These are phyloP conservation scores for Lamellibrachia columna DNA, from an alignment of 2,888 invertebrate species.

Conservation along the genomic window DNA sequence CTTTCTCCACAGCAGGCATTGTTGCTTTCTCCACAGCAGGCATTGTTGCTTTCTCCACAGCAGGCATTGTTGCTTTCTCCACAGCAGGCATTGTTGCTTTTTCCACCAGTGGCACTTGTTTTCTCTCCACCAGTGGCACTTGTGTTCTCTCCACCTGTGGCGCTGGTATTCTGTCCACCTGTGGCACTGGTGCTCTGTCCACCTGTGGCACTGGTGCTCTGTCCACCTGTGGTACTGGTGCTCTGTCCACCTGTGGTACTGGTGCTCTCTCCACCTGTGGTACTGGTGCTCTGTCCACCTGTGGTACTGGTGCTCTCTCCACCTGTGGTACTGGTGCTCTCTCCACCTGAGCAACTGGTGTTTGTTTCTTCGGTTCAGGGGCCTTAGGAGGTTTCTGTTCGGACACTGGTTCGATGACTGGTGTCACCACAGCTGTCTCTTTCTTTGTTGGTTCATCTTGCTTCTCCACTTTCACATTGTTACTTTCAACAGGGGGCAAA, in stretches of 20 bases:
- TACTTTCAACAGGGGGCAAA: background rate
- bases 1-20: background rate
- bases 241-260: background rate
- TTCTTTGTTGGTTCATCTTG: background rate
- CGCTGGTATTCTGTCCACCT: background rate
- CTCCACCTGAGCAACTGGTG: background rate
- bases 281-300: background rate
- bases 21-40: background rate
- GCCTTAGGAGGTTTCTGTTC: background rate
- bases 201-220: background rate
- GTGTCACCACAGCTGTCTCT: background rate
- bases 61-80: background rate
- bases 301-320: background rate
- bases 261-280: background rate
- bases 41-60: background rate
- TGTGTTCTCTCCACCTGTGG: background rate
- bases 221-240: background rate
- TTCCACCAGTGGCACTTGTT: too few relatives aligned
- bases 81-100: background rate
- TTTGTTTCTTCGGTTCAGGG: background rate
- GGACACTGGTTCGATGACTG: background rate
- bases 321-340: background rate
- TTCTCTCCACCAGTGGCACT: background rate
- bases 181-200: background rate
- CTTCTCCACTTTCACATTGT: conserved; percentile 2